Conservation (phyloP, 2,113 vertebrate species). For the Sakesphorus luctuosus region DNA sequence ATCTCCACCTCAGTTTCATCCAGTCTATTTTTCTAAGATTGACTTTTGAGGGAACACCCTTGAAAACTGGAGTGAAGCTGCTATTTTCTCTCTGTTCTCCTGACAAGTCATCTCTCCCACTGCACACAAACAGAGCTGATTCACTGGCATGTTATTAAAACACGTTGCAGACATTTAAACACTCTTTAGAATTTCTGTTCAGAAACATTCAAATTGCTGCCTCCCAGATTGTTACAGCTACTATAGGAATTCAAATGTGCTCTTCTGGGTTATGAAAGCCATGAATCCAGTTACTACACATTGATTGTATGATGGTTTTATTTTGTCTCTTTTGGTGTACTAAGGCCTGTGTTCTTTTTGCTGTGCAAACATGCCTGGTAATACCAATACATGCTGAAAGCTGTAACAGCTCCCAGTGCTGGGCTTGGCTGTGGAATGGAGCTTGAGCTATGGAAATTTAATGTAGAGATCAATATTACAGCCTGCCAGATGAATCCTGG, state of each 20-base stretch:
- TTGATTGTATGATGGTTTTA: not conserved
- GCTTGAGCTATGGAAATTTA: not conserved
- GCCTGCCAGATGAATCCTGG: not conserved
- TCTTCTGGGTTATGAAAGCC: not conserved
- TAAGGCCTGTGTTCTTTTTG: not conserved
- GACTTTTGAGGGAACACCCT: not conserved
- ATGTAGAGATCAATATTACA: not conserved
- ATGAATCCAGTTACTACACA: not conserved
- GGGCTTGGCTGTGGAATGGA: not conserved
- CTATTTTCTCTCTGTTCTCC: conserved; percentile 5
- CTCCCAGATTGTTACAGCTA: not conserved
- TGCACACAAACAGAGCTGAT: not conserved
- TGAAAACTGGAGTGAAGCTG: not conserved
- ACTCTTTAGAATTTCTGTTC: not conserved
- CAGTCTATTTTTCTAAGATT: not conserved
- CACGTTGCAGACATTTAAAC: not conserved
- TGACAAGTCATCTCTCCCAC: conserved; percentile 21
- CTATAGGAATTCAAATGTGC: not conserved
- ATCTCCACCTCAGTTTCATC: not conserved
- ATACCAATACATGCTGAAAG: not conserved
- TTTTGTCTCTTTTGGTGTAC: not conserved
- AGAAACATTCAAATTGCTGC: not conserved
- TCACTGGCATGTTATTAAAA: conserved; percentile 37
- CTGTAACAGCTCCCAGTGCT: not conserved
- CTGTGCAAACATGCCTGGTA: not conserved